Conservation (phyloP, 92 coral and sea anemone species). For the Anthopleura xanthogrammica region DNA sequence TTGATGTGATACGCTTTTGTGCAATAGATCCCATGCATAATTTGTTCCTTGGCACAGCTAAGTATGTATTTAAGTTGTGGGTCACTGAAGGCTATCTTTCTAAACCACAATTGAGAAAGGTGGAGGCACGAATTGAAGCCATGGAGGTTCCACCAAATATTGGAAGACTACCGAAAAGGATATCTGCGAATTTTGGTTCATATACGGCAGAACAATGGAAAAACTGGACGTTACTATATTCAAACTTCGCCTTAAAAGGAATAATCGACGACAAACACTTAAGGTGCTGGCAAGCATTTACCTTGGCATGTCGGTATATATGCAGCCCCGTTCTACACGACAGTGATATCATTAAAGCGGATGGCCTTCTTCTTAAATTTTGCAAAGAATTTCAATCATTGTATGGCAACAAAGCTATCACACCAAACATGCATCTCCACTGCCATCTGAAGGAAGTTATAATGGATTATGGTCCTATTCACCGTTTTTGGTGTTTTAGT, state of each 20-base stretch:
- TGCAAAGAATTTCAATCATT: slow-evolving; percentile 45
- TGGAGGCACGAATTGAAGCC: slow-evolving; percentile 21
- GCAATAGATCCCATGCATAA: slow-evolving; percentile 71
- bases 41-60: slow-evolving; percentile 63
- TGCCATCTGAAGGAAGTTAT: slow-evolving; percentile 60
- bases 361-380: slow-evolving; percentile 48
- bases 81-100: slow-evolving; percentile 30
- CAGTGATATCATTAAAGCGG: slow-evolving; percentile 37
- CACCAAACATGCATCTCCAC: slow-evolving; percentile 71
- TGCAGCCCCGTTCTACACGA: slow-evolving; percentile 32
- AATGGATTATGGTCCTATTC: slow-evolving; percentile 57
- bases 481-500: slow-evolving; percentile 56
- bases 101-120: neutral
- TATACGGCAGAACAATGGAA: slow-evolving; percentile 68
- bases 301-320: slow-evolving; percentile 49
- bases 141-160: slow-evolving; percentile 46
- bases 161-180: slow-evolving; percentile 53
- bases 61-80: slow-evolving; percentile 55
- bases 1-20: slow-evolving; percentile 57
- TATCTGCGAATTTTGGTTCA: slow-evolving; percentile 47
- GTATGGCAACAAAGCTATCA: slow-evolving; percentile 52
- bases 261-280: slow-evolving; percentile 43
- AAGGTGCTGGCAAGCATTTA: slow-evolving; percentile 57
- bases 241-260: slow-evolving; percentile 22
- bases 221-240: slow-evolving; percentile 56